A percentile compares a stretch with the other conserved stretches of the same genome.
phyloP scores from a whole-genome alignment of 2,888 invertebrate species.

The Charanyca ferruginea region DNA sequence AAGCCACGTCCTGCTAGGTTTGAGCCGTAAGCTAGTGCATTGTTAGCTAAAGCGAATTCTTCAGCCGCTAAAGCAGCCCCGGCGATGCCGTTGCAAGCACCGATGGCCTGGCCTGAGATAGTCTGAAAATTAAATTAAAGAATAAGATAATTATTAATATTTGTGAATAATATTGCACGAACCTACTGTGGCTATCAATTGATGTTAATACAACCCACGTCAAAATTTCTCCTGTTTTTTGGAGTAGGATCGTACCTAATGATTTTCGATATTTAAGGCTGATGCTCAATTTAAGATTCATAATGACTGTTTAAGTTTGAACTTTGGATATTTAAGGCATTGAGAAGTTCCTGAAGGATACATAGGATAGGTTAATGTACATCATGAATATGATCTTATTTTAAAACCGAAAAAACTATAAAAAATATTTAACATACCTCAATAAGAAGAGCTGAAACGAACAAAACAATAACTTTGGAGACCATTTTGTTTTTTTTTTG shows the following conservation, averaged over 20 bases:
- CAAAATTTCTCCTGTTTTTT: too few species aligned
- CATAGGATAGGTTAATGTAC: too few species aligned
- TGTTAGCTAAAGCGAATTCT: conserved; percentile 48
- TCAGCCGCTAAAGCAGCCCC: conserved; percentile 40
- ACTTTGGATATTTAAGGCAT: too few species aligned
- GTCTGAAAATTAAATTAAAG: conserved; percentile 27
- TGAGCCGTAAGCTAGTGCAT: conserved; percentile 38
- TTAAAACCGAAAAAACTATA: background rate
- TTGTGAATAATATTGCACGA: too few species aligned
- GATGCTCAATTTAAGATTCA: too few species aligned
- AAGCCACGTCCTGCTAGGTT: conserved; percentile 22
- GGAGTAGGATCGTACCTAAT: too few species aligned
- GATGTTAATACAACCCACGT: too few species aligned
- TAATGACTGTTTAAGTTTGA: too few species aligned
- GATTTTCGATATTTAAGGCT: too few species aligned
- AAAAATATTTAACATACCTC: conserved; percentile 7
- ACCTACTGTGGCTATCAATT: too few species aligned
- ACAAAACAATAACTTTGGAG: conserved; percentile 33
- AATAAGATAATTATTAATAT: background rate
- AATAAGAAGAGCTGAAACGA: conserved; percentile 47
- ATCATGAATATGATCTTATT: too few species aligned
- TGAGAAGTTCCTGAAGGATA: too few species aligned
- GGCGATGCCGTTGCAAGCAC: conserved; percentile 33
- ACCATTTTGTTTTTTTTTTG: conserved; percentile 48
- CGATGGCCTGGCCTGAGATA: conserved; percentile 50